These are phyloP conservation scores for Ophthalmolycus amberensis DNA, from an alignment of 2,113 vertebrate species.

Conservation along the genomic window DNA sequence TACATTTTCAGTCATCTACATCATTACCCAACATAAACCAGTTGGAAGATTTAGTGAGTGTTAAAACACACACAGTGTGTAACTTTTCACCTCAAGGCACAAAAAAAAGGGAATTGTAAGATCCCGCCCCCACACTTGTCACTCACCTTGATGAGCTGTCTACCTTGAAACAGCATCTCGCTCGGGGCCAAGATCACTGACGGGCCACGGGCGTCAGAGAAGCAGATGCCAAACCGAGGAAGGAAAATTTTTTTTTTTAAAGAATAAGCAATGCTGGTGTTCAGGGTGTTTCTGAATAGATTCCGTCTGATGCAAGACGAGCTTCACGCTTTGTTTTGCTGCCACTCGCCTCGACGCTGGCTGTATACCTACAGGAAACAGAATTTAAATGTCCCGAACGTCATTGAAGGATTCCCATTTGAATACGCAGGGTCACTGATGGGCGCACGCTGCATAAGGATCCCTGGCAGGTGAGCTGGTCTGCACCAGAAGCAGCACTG, in stretches of 20 bases:
- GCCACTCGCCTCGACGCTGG: constrained; percentile 32
- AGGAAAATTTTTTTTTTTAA: neutral
- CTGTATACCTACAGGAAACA: neutral
- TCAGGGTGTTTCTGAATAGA: constrained; percentile 19
- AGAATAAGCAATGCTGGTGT: neutral
- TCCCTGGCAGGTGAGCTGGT: constrained; percentile 28
- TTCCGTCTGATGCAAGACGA: constrained; percentile 20
- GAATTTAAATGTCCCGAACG: constrained; percentile 37
- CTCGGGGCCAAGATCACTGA: constrained; percentile 55
- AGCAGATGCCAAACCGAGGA: constrained; percentile 21
- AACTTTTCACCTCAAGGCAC: constrained; percentile 46
- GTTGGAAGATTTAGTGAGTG: constrained; percentile 20
- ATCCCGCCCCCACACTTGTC: constrained; percentile 62
- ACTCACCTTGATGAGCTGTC: constrained; percentile 70
- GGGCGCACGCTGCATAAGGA: constrained; percentile 34
- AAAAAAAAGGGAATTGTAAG: constrained; percentile 18
- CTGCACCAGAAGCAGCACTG: constrained; percentile 29
- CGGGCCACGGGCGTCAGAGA: constrained; percentile 22
- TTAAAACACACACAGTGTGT: constrained; percentile 34
- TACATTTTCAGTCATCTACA: neutral
- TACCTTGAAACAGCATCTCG: constrained; percentile 40
- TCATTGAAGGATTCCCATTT: constrained; percentile 51
- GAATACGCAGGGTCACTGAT: constrained; percentile 31
- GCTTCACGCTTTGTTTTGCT: constrained; percentile 34
- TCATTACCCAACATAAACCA: constrained; percentile 25